Evolutionary conservation across 1,140 invertebrate genomes (phyloP), one percentile per base, ranked within the genome.

Genomic region (Megalopta genalis): DNA sequence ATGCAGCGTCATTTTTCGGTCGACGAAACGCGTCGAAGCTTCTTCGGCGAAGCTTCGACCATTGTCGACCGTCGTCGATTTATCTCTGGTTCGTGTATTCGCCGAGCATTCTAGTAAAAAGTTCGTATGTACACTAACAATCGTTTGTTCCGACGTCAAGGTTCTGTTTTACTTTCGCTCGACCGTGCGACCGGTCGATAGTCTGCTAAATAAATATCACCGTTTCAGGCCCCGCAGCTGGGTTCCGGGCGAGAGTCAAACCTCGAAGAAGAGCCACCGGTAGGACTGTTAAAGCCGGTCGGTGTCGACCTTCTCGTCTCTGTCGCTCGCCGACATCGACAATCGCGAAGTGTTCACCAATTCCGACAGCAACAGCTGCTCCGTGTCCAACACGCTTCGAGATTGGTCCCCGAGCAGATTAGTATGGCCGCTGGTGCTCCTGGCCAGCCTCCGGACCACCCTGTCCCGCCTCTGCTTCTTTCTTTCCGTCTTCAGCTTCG

Each of bases 401-500:
- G 85, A 69, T 18, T 72, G 57, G 18, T 79, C 84, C 1, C 66
- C 46, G 14, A 71, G 39, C 21, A 84, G 67, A 18, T 68, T 59
- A 42, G 16, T 69, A 16, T 72, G 66, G 0, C 64, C 80, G 46
- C 93, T 94, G 4, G 92, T 92, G 39, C 93, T 93, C 46, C 93
- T 88, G 1, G 88, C 93, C 42, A 95, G 65, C 69, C 93, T 94
- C 60, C 91, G 90, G 14, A 93, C 86, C 18, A 92, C 91, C 16
- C 90, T 91, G 65, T 94, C 89, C 4, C 89, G 82, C 39, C 94
- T 90, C 77, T 93, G 90, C 69, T 93, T 93, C 76, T 94, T 92
- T 7, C 94, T 90, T 25, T 93, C 88, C 0, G 82, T 86, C 80
- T 94, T 94, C 7, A 95, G 79, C 82, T 93, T 94, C 2, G 93